Base-by-base conservation (phyloP, 2,113 vertebrate genomes). In the Mus spicilegus region DNA sequence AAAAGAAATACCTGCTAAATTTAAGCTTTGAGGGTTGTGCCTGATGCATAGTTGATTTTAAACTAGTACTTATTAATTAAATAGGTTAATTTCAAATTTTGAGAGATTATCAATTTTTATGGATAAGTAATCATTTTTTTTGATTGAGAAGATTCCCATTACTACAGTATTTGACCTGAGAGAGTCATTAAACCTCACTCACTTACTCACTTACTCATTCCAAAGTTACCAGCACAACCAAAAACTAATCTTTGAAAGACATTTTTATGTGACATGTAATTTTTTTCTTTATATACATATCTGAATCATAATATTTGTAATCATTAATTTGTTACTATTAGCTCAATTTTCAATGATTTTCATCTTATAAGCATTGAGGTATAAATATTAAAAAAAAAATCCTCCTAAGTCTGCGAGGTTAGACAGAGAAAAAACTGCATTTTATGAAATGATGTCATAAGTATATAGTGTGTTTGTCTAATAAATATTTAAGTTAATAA, bases 401-500 rank as follows among this genome's bases (percentile, higher is more conserved):
- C 1, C 24, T 72, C 30, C 17, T 7, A 39, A 28, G 80, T 26
- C 2, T 72, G 46, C 69, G 42, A 69, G 46, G 33, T 39, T 24
- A 70, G 46, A 49, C 24, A 42, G 63, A 33, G 11, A 20, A n/a
- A 51, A 85, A 70, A 11, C 91, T 39, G n/a, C n/a, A 3, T 78
- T 26, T 26, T 90, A 46, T 90, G 46, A 81, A 61, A 77, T 61
- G 6, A 80, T 81, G 81, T 13, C 4, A 82, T 86, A 90, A 65
- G 33, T 26, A 67, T 56, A 82, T 56, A 54, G 13, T 61, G 92
- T 36, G 9, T 42, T 42, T 65, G 0, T 4, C 30, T 65, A 63
- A 51, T 39, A 82, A 89, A 87, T 36, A 80, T 84, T 89, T 84
- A 84, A 56, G 8, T 58, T 93, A 75, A 67, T 49, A 93, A 94